Percentiles rank a stretch among this genome's conserved stretches.
phyloP scores from a whole-genome alignment of 2,888 invertebrate species.

The Drosophila recens region DNA sequence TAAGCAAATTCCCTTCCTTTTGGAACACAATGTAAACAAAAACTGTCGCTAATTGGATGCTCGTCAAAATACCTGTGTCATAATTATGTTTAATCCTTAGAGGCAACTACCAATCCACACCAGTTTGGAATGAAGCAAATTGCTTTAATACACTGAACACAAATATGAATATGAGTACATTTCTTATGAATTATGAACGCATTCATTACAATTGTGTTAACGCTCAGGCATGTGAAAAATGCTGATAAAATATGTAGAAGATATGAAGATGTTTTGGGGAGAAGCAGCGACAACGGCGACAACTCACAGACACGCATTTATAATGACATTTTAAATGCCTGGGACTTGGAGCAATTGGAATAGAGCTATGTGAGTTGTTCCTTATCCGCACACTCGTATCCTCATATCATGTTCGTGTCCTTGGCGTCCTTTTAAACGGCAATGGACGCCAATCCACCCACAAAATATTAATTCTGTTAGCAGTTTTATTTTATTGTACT shows the following conservation, averaged over 20 bases:
- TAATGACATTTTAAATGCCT: conserved; percentile 77
- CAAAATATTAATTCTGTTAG: conserved; percentile 57
- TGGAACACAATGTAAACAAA: conserved; percentile 44
- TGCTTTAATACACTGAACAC: neutral
- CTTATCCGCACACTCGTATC: conserved; percentile 1
- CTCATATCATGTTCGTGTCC: conserved; percentile 47
- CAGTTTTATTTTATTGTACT: conserved; percentile 38
- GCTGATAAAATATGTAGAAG: conserved; percentile 73
- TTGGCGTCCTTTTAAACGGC: conserved; percentile 48
- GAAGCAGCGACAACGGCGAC: conserved; percentile 17
- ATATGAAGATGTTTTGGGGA: conserved; percentile 22
- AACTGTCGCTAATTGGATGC: conserved; percentile 68
- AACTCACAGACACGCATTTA: conserved; percentile 65
- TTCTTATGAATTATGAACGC: conserved; percentile 63
- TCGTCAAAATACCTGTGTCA: conserved; percentile 58
- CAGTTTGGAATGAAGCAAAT: conserved; percentile 3
- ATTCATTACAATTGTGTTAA: conserved; percentile 74
- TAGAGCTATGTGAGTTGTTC: conserved; percentile 25
- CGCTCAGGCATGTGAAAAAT: conserved; percentile 76
- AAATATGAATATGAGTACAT: conserved; percentile 2
- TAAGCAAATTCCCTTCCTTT: conserved; percentile 22
- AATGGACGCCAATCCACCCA: conserved; percentile 24
- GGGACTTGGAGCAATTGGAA: conserved; percentile 6
- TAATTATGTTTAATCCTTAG: conserved; percentile 55
- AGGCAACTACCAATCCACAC: conserved; percentile 31